Conservation (phyloP, 2,797 vertebrate genomes). For the Todus mexicanus region DNA sequence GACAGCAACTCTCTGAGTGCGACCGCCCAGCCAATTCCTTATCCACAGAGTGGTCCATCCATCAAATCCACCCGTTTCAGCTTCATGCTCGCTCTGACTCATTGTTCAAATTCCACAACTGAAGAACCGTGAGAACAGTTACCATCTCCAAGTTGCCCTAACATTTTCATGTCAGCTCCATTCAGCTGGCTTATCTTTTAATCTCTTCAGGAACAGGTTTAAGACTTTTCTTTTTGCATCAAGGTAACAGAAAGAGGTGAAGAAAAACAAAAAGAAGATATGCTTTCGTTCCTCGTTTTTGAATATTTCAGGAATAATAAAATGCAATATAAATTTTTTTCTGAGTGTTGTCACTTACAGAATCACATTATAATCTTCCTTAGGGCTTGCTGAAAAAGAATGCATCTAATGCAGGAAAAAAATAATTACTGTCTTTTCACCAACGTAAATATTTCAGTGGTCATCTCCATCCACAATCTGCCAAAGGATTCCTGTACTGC, state of each 20-base stretch:
- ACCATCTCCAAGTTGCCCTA: constrained; percentile 14
- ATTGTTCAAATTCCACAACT: constrained; percentile 7
- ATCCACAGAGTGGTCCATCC: too few relatives aligned
- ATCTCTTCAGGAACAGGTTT: constrained; percentile 7
- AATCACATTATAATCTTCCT: constrained; percentile 8
- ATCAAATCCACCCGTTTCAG: too few relatives aligned
- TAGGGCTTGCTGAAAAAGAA: not conserved
- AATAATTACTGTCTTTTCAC: not conserved
- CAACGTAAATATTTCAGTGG: not conserved
- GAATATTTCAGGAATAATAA: constrained; percentile 9
- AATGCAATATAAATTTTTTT: constrained; percentile 4
- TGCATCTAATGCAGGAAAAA: not conserved
- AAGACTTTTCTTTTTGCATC: not conserved
- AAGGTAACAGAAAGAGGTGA: not conserved
- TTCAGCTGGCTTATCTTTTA: constrained; percentile 36
- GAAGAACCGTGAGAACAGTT: constrained; percentile 7
- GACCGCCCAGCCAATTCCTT: too few relatives aligned
- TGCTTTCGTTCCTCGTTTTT: not conserved
- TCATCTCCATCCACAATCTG: not conserved
- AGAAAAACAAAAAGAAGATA: not conserved
- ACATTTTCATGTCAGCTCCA: constrained; percentile 44
- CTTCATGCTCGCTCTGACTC: not conserved
- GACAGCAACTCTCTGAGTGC: too few relatives aligned
- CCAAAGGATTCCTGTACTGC: not conserved
- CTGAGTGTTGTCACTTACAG: constrained; percentile 3